Evolutionary conservation across 1,140 invertebrate species (phyloP).

Genomic region (Neotoxoptera formosana): DNA sequence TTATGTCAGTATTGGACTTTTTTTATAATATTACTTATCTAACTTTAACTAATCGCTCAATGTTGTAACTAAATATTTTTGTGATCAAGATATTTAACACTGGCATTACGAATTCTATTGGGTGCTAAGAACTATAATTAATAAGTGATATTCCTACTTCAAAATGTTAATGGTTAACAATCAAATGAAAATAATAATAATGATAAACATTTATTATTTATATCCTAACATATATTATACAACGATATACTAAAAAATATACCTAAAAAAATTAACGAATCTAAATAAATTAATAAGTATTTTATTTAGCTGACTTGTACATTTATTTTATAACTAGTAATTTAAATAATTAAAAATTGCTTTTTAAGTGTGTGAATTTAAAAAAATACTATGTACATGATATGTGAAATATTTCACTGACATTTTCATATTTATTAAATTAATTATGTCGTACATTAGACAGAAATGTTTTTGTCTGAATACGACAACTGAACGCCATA

Average conservation of each 20-base stretch:
- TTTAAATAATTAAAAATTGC: background rate
- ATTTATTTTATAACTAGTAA: background rate
- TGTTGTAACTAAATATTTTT: background rate
- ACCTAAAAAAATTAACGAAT: background rate
- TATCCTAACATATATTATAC: background rate
- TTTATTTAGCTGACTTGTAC: background rate
- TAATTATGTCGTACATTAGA: background rate
- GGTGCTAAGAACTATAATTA: background rate
- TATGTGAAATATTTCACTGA: background rate
- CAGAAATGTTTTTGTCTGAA: background rate
- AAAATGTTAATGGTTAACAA: background rate
- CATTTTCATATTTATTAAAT: background rate
- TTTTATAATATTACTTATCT: background rate
- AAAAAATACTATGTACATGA: background rate
- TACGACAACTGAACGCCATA: background rate
- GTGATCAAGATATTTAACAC: background rate
- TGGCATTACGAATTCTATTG: background rate
- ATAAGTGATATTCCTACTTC: background rate
- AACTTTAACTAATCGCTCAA: background rate
- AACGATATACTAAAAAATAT: background rate
- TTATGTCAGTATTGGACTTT: background rate
- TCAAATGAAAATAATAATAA: background rate
- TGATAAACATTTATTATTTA: background rate
- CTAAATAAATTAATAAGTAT: background rate
- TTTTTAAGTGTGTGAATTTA: background rate